Conservation (phyloP, 2,888 invertebrate genomes). For the Malachius bipustulatus region DNA sequence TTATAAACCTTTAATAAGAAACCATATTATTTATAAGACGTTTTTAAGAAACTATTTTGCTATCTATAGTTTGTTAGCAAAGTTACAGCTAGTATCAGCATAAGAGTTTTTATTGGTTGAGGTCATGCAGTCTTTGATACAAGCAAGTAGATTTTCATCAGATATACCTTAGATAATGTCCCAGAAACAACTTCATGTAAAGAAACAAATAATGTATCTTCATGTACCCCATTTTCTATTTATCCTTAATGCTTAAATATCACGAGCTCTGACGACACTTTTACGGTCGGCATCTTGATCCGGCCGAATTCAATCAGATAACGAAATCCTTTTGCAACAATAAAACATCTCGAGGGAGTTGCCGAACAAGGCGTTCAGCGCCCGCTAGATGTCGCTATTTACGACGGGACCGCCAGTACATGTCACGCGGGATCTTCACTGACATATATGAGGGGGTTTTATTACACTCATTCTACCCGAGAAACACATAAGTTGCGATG, state of each 20-base stretch:
- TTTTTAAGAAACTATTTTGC: too few species aligned
- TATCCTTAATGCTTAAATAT: background rate
- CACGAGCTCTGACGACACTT: background rate
- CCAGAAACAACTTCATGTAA: too few species aligned
- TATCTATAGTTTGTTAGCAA: too few species aligned
- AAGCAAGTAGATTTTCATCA: too few species aligned
- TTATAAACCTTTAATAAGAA: too few species aligned
- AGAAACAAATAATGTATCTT: too few species aligned
- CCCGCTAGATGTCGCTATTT: slow-evolving; percentile 11
- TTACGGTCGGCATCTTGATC: slow-evolving; percentile 17
- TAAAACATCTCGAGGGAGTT: slow-evolving; percentile 27
- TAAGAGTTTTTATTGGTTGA: too few species aligned
- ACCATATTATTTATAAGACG: too few species aligned
- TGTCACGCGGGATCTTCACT: background rate
- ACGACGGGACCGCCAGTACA: slow-evolving; percentile 3
- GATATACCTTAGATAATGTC: too few species aligned
- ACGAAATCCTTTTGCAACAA: slow-evolving; percentile 30
- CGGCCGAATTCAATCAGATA: slow-evolving; percentile 31
- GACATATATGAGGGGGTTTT: slow-evolving; percentile 1
- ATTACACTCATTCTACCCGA: slow-evolving; percentile 3
- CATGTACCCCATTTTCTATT: too few species aligned
- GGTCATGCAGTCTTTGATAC: too few species aligned
- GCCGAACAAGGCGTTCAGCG: slow-evolving; percentile 20
- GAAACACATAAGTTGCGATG: background rate
- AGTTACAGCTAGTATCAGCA: too few species aligned